Base-by-base conservation (phyloP, 2,113 vertebrate species). In the Maccullochella peelii region DNA sequence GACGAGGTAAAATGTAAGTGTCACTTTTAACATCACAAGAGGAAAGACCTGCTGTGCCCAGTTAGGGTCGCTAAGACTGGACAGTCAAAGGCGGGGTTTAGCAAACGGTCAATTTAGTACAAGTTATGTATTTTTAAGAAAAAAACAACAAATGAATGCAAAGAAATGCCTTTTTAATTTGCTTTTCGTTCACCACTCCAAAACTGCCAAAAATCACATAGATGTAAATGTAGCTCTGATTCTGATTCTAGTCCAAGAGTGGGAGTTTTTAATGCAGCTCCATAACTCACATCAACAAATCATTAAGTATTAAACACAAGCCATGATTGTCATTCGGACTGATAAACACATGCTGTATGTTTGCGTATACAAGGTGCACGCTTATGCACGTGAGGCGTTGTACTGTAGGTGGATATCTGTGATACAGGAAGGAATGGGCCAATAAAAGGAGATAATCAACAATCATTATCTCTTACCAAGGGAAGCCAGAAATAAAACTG, bases 251-350 rank as follows among this genome's bases (percentile, higher is more conserved):
- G 25, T 68, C 4, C n/a, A n/a, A n/a, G n/a, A n/a, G 10, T 33
- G 33, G 8, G 62, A 36, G 9, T 7, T 63, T 42, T 55, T 76
- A 84, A 79, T 74, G 78, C 20, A 40, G 61, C 79, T 68, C 44
- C 30, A 42, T 79, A 66, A 76, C 44, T 86, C 78, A 67, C 2
- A 5, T 65, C 68, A 73, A 61, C 25, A 58, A 44, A 65, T n/a
- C 61, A 89, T 92, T 50, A 92, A 90, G 86, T 89, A 89, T 90
- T 88, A 86, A 91, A 42, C 21, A 25, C 3, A 33, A 21, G 21
- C 57, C 42, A 47, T 47, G 74, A 72, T 50, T 3, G 0, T 89
- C 62, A 66, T 79, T 57, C 47, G 44, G 38, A 63, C 18, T 71
- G 61, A 86, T 86, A 71, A 77, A 20, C 55, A 44, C 69, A 33